Percentiles rank a stretch among this genome's conserved stretches.
phyloP scores from a whole-genome alignment of 2,888 invertebrate species.

The Athalia circularis region DNA sequence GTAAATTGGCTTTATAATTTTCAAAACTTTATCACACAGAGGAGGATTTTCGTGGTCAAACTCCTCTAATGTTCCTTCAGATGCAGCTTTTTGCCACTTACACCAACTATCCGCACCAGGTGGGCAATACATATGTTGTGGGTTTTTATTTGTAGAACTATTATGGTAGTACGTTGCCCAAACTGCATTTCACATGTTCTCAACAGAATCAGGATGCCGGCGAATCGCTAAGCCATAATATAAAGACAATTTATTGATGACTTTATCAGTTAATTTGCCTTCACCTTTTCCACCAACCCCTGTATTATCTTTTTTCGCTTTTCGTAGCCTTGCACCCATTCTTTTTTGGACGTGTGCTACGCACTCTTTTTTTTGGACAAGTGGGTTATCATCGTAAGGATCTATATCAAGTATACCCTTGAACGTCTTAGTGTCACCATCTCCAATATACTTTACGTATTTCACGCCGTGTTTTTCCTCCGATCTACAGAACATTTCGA shows the following conservation, averaged over 20 bases:
- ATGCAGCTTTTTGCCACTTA: constrained; percentile 44
- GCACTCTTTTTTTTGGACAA: constrained; percentile 43
- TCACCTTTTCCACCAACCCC: constrained; percentile 38
- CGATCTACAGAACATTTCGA: constrained; percentile 49
- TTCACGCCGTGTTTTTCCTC: constrained; percentile 40
- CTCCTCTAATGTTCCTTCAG: not conserved
- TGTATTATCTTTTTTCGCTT: constrained; percentile 36
- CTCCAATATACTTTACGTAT: constrained; percentile 50
- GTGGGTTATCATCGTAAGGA: constrained; percentile 43
- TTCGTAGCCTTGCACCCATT: constrained; percentile 49
- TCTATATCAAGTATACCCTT: constrained; percentile 41
- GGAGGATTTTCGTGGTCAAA: constrained; percentile 37
- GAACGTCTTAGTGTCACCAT: constrained; percentile 51
- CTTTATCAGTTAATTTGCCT: constrained; percentile 45
- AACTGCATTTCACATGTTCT: constrained; percentile 48
- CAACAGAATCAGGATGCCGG: constrained; percentile 40
- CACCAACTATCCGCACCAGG: constrained; percentile 46
- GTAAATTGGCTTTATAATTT: constrained; percentile 46
- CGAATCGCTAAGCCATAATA: constrained; percentile 38
- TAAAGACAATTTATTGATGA: constrained; percentile 29
- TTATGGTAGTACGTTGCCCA: constrained; percentile 49
- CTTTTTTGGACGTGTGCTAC: constrained; percentile 49
- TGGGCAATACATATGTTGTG: constrained; percentile 47
- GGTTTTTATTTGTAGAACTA: constrained; percentile 44
- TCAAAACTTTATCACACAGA: constrained; percentile 27